phyloP scores from a whole-genome alignment of 2,113 vertebrate species.

The Cyanistes caeruleus region DNA sequence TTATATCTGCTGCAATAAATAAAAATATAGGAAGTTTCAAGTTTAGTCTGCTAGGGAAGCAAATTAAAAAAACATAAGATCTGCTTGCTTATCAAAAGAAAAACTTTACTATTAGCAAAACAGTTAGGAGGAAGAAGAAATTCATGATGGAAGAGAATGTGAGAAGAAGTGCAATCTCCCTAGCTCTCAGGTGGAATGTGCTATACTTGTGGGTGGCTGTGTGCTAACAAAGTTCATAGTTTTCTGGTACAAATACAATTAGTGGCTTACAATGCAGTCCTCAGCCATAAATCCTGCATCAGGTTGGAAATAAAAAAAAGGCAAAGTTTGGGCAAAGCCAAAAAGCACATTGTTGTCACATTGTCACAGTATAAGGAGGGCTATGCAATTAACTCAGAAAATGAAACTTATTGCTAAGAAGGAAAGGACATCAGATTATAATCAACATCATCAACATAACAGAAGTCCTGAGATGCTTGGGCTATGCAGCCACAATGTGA shows the following conservation, averaged over 20 bases:
- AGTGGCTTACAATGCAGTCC: neutral
- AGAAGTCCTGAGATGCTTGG: neutral
- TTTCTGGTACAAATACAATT: neutral
- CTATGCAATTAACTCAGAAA: neutral
- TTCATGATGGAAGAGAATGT: neutral
- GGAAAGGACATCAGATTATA: neutral
- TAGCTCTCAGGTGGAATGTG: neutral
- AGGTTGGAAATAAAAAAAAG: neutral
- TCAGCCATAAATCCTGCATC: neutral
- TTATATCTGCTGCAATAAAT: neutral
- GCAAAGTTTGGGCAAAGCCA: neutral
- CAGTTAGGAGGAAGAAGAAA: neutral
- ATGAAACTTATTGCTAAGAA: neutral
- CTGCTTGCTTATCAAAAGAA: neutral
- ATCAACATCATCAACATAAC: neutral
- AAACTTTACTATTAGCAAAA: neutral
- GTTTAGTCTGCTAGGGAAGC: neutral
- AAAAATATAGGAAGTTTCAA: neutral
- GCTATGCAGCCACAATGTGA: neutral
- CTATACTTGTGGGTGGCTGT: neutral
- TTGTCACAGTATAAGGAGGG: neutral
- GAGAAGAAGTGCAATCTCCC: neutral
- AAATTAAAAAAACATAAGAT: neutral
- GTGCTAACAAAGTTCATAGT: neutral
- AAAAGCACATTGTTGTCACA: neutral